Conservation (phyloP, 2,888 invertebrate genomes). For the Automeris io region DNA sequence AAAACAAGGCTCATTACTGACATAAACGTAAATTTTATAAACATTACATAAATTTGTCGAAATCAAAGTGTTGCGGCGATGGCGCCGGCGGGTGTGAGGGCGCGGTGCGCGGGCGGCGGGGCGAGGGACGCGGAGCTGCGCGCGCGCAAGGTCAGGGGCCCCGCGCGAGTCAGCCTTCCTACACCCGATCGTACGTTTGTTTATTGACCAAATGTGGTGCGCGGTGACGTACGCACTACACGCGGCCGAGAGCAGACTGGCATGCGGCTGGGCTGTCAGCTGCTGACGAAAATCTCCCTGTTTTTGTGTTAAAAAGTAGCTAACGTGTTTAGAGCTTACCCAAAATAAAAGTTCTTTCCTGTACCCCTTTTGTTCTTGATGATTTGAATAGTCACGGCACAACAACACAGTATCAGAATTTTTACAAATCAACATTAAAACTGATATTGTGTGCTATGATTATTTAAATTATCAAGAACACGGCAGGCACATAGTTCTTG, state of each 20-base stretch:
- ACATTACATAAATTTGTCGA: conserved; percentile 45
- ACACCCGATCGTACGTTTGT: conserved; percentile 23
- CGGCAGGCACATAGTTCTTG: too few species aligned
- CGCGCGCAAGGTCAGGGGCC: conserved; percentile 66
- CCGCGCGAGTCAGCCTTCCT: conserved; percentile 40
- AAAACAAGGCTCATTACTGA: conserved; percentile 1
- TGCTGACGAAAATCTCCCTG: background rate
- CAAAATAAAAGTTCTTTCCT: too few species aligned
- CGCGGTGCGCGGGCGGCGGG: conserved; percentile 25
- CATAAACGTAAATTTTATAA: conserved; percentile 3
- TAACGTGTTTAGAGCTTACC: too few species aligned
- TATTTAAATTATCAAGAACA: too few species aligned
- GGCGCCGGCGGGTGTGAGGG: conserved; percentile 21
- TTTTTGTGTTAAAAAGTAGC: too few species aligned
- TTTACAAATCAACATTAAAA: too few species aligned
- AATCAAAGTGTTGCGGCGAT: conserved; percentile 44
- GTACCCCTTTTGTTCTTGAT: too few species aligned
- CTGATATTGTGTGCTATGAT: too few species aligned
- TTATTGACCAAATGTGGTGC: conserved; percentile 35
- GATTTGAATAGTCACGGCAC: too few species aligned
- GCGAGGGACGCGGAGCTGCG: conserved; percentile 25
- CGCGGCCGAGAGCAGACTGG: conserved; percentile 6
- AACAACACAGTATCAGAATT: too few species aligned
- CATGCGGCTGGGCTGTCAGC: background rate
- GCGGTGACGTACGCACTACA: conserved; percentile 5